Base-by-base conservation (phyloP, 2,797 vertebrate genomes). In the Neopelma chrysocephalum region DNA sequence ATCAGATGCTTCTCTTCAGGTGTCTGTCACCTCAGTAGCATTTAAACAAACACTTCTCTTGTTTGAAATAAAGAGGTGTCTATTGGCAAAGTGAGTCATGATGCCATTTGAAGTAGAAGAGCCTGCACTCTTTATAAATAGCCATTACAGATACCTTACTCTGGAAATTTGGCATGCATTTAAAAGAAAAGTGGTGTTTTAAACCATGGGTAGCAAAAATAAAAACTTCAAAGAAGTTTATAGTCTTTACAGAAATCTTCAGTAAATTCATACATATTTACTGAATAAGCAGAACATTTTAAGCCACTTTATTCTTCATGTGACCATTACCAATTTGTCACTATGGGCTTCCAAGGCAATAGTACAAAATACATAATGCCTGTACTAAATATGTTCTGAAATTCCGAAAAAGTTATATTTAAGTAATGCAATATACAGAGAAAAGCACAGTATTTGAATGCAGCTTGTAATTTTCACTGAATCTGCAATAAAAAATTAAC, bases 391-490 rank as follows among this genome's bases (percentile, higher is more conserved):
- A 57, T 3, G 40, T 85, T 71, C 82, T 89, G 66, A 93, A 97
- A 92, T 92, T 76, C 34, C 79, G 77, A 86, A 94, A 76, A 88
- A 58, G 29, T 57, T 66, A 12, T 40, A 31, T 77, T 32, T 88
- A 70, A 85, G 68, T 50, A 93, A 87, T 56, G 42, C 31, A 83
- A 17, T 57, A 38, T 10, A 53, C 7, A 32, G 15, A 31, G 8
- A 43, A 93, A 96, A 93, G 38, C 54, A 65, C 6, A 77, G 60
- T 31, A 92, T 96, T 95, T 97, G 72, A 97, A 93, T 75, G 84
- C 43, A 93, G 50, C n/a, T 71, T 75, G 76, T 77, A 84, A 80
- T 94, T 97, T 95, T 90, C 90, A 79, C 68, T 84, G 72, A 80
- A 92, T 53, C n/a, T 71, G 42, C 48, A 66, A 71, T 72, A 65